Conservation (phyloP, 1,140 invertebrate genomes). For the Notospermus geniculatus region DNA sequence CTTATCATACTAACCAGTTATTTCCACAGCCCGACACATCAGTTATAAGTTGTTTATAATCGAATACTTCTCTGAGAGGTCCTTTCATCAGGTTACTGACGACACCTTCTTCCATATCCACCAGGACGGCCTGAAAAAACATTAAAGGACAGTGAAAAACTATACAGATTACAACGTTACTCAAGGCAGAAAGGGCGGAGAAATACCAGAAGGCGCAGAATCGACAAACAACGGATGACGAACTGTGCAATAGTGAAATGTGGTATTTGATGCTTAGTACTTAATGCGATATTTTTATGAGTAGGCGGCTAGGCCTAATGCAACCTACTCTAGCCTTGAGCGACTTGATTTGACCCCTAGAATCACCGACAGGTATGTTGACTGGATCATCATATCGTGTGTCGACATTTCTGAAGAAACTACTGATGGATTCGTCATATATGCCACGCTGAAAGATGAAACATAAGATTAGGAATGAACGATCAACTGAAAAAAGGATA, state of each 20-base stretch:
- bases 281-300: too few species aligned
- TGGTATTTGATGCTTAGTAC: too few species aligned
- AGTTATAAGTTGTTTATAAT: conserved; percentile 64
- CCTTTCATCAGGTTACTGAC: conserved; percentile 64
- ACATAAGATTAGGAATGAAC: conserved; percentile 12
- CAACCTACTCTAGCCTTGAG: conserved; percentile 64
- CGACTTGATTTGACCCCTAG: conserved; percentile 60
- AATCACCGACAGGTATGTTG: conserved; percentile 41
- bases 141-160: conserved; percentile 1
- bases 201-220: too few species aligned
- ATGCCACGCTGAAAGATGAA: conserved; percentile 57
- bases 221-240: too few species aligned
- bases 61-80: conserved; percentile 63
- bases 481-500: too few species aligned
- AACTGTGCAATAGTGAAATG: too few species aligned
- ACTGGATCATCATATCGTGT: conserved; percentile 51
- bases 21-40: conserved; percentile 71
- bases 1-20: conserved; percentile 69
- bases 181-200: too few species aligned
- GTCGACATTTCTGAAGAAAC: conserved; percentile 63
- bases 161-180: background rate
- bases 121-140: conserved; percentile 60
- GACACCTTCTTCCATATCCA: conserved; percentile 75
- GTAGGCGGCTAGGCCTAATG: too few species aligned
- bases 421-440: conserved; percentile 61